These are phyloP conservation scores for Callosobruchus maculatus DNA, from an alignment of 2,888 invertebrate species.

Conservation along the genomic window DNA sequence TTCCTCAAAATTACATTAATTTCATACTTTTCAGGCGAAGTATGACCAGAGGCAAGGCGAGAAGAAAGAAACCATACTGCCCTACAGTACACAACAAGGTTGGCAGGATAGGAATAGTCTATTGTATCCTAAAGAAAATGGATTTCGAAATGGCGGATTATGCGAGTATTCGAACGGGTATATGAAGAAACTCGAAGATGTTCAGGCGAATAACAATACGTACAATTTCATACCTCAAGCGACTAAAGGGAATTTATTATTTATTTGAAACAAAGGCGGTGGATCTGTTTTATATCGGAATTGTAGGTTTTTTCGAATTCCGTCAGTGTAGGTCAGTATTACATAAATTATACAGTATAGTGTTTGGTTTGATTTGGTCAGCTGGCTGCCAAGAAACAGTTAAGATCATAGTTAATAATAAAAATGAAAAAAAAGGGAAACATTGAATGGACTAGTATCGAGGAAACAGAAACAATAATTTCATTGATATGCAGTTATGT, in stretches of 20 bases:
- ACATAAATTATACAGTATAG: background rate
- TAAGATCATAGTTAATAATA: background rate
- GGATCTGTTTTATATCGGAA: constrained; percentile 1
- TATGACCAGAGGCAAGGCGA: constrained; percentile 60
- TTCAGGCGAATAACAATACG: constrained; percentile 35
- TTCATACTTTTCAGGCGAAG: constrained; percentile 57
- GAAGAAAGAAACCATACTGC: constrained; percentile 54
- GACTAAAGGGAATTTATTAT: constrained; percentile 41
- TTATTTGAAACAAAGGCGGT: constrained; percentile 28
- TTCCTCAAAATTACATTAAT: no score
- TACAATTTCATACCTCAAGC: constrained; percentile 36
- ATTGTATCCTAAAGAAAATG: constrained; percentile 52
- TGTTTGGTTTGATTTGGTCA: background rate
- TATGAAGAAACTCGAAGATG: constrained; percentile 26
- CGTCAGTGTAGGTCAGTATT: background rate
- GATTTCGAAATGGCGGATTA: constrained; percentile 18
- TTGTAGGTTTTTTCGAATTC: background rate
- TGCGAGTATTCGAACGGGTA: constrained; percentile 29
- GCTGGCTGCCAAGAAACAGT: background rate
- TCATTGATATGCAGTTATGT: no score
- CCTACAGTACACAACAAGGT: constrained; percentile 43
- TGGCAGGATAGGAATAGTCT: constrained; percentile 57
- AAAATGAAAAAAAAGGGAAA: background rate
- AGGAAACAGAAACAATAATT: no score
- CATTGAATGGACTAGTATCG: no score